Conservation (phyloP, 1,140 invertebrate genomes). For the Drosophila sucinea region DNA sequence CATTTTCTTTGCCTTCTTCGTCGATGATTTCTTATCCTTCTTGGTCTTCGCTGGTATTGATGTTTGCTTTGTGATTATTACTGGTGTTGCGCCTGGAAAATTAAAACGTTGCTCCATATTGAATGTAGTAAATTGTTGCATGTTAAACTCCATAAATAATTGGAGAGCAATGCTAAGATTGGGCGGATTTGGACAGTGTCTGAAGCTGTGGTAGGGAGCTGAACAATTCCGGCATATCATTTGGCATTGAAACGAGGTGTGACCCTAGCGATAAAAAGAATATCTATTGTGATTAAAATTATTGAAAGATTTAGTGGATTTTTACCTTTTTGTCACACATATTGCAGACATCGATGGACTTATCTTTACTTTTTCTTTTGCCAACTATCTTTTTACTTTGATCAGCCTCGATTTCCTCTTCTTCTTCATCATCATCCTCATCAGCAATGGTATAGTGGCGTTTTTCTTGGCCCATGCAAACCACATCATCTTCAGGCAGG, state of each 20-base stretch:
- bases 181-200: slow-evolving; percentile 64
- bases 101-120: slow-evolving; percentile 53
- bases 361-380: slow-evolving; percentile 41
- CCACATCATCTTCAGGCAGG: slow-evolving; percentile 60
- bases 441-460: slow-evolving; percentile 63
- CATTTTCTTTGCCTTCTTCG: slow-evolving; percentile 45
- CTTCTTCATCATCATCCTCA: slow-evolving; percentile 49
- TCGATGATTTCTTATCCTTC: slow-evolving; percentile 44
- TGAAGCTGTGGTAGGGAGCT: slow-evolving; percentile 61
- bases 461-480: slow-evolving; percentile 63
- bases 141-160: slow-evolving; percentile 71
- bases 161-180: slow-evolving; percentile 70
- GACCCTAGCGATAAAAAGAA: slow-evolving; percentile 45
- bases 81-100: slow-evolving; percentile 38
- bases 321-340: slow-evolving; percentile 66
- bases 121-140: slow-evolving; percentile 65
- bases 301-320: not conserved
- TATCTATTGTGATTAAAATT: not conserved
- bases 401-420: slow-evolving; percentile 24
- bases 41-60: slow-evolving; percentile 38
- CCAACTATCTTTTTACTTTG: slow-evolving; percentile 11
- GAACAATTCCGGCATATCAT: slow-evolving; percentile 78
- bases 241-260: slow-evolving; percentile 74
- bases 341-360: slow-evolving; percentile 28
- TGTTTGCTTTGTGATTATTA: not conserved